phyloP scores from a whole-genome alignment of 1,140 invertebrate genomes.

The Drosophila nasuta region DNA sequence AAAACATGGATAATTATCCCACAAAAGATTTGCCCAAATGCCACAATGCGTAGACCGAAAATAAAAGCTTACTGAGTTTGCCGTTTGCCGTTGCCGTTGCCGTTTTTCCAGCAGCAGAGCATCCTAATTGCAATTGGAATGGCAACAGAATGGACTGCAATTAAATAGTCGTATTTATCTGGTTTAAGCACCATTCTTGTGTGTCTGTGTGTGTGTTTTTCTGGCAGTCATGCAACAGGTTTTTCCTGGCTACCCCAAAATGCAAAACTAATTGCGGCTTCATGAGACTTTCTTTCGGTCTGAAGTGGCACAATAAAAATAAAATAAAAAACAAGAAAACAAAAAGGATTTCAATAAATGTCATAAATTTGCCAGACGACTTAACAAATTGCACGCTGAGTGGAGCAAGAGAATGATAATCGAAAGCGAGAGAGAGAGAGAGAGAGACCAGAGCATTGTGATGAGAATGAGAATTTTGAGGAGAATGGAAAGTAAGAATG shows the following conservation, averaged over 20 bases:
- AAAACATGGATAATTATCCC: conserved; percentile 3
- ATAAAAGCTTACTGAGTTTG: background rate
- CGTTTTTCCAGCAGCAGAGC: background rate
- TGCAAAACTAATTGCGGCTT: conserved; percentile 36
- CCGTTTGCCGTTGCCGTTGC: background rate
- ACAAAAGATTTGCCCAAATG: background rate
- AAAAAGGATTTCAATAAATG: conserved; percentile 52
- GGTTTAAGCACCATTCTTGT: background rate
- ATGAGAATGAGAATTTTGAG: background rate
- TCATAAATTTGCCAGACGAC: conserved; percentile 53
- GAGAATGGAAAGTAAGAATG: background rate
- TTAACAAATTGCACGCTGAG: conserved; percentile 44
- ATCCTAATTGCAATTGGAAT: background rate
- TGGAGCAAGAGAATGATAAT: conserved; percentile 5
- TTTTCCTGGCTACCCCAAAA: background rate
- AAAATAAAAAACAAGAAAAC: background rate
- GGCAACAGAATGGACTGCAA: background rate
- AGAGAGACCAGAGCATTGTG: background rate
- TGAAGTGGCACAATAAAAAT: background rate
- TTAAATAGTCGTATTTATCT: conserved; percentile 6
- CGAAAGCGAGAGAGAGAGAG: background rate
- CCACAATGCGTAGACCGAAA: no score
- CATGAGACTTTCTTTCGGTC: background rate
- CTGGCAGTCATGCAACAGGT: conserved; percentile 5
- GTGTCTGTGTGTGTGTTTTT: background rate